Conservation (phyloP, 2,888 invertebrate species). For the Epicampocera succincta region DNA sequence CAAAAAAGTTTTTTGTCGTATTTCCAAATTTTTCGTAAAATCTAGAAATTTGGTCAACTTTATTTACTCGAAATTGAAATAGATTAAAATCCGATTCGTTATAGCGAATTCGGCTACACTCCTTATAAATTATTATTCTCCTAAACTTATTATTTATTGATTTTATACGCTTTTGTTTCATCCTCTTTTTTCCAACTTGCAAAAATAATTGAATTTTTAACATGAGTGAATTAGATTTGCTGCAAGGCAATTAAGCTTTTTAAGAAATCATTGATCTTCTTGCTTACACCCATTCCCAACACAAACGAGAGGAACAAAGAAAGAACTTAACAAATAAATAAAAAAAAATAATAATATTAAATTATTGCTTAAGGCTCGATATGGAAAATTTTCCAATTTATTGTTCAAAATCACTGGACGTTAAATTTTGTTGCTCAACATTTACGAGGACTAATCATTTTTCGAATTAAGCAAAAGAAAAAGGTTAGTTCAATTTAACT, state of each 20-base stretch:
- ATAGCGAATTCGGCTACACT: no score
- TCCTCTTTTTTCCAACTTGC: no score
- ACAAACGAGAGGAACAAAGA: conserved; percentile 22
- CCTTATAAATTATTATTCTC: no score
- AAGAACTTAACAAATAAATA: conserved; percentile 23
- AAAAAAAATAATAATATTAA: conserved; percentile 43
- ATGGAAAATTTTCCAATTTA: conserved; percentile 52
- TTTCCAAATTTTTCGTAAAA: no score
- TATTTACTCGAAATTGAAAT: no score
- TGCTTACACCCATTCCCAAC: conserved; percentile 3
- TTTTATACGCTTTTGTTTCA: no score
- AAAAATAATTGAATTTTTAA: no score
- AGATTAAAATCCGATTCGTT: no score
- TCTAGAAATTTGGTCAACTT: no score
- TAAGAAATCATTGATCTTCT: conserved; percentile 6
- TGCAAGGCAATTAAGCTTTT: conserved; percentile 15
- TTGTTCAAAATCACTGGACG: conserved; percentile 64
- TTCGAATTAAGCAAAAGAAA: conserved; percentile 48
- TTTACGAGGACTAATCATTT: conserved; percentile 40
- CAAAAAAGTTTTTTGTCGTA: no score
- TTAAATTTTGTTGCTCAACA: conserved; percentile 46
- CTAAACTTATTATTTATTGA: no score
- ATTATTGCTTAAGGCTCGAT: conserved; percentile 46
- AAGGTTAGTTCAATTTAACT: conserved; percentile 61
- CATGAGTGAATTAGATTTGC: conserved; percentile 1